Evolutionary conservation across 2,113 vertebrate genomes (phyloP).

Genomic region (Sapajus apella): DNA sequence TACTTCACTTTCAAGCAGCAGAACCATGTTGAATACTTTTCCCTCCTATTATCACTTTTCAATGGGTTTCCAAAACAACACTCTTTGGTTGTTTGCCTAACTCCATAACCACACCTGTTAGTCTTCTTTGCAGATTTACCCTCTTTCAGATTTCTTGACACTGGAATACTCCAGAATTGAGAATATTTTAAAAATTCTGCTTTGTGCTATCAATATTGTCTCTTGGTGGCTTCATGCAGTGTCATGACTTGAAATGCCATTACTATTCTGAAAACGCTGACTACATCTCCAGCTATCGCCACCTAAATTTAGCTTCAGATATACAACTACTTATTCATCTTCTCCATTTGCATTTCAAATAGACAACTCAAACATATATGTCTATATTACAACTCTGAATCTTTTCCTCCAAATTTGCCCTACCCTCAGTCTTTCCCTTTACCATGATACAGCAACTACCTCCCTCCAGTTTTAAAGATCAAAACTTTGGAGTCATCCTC

Average conservation of each 20-base stretch:
- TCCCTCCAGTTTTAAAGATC: background rate
- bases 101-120: background rate
- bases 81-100: background rate
- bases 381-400: background rate
- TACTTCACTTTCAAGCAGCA: background rate
- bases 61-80: background rate
- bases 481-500: background rate
- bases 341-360: background rate
- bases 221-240: background rate
- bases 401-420: background rate
- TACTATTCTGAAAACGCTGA: background rate
- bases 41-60: background rate
- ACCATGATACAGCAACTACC: background rate
- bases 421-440: background rate
- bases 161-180: background rate
- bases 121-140: background rate
- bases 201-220: background rate
- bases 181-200: background rate
- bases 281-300: background rate
- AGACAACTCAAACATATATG: background rate
- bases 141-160: background rate
- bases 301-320: background rate
- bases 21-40: background rate
- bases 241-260: background rate
- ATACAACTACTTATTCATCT: background rate